These are phyloP conservation scores for Augiades crinisus DNA, from an alignment of 2,888 invertebrate genomes.

Conservation along the genomic window DNA sequence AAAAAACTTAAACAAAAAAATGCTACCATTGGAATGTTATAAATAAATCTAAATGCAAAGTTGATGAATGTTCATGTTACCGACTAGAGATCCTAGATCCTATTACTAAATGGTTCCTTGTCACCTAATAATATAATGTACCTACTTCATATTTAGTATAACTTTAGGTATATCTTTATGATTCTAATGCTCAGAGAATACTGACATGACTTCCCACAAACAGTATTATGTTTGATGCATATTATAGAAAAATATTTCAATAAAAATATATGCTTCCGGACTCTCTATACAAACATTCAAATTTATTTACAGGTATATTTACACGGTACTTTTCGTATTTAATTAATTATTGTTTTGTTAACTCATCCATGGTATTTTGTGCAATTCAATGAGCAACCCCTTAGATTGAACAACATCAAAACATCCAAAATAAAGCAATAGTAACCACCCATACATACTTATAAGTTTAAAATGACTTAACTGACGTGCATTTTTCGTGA, in stretches of 20 bases:
- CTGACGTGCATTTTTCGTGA: too few relatives aligned
- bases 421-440: not conserved
- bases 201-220: conserved; percentile 20
- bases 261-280: conserved; percentile 63
- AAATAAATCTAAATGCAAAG: conserved; percentile 9
- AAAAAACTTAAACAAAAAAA: conserved; percentile 40
- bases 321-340: conserved; percentile 39
- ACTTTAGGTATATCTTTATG: not conserved
- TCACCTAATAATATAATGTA: conserved; percentile 34
- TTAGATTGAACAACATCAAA: not conserved
- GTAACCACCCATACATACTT: too few relatives aligned
- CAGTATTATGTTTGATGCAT: conserved; percentile 39
- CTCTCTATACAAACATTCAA: conserved; percentile 67
- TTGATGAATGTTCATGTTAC: not conserved
- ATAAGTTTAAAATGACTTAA: too few relatives aligned
- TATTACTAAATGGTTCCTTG: conserved; percentile 61
- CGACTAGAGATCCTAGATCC: conserved; percentile 24
- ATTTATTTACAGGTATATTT: conserved; percentile 64
- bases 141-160: not conserved
- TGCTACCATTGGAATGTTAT: conserved; percentile 50
- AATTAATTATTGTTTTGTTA: not conserved
- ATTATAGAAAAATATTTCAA: conserved; percentile 70
- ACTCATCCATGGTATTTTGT: conserved; percentile 5
- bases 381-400: conserved; percentile 1
- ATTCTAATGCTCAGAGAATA: not conserved